These are phyloP conservation scores for Helicoverpa assulta DNA, from an alignment of 2,888 invertebrate genomes.

Conservation along the genomic window DNA sequence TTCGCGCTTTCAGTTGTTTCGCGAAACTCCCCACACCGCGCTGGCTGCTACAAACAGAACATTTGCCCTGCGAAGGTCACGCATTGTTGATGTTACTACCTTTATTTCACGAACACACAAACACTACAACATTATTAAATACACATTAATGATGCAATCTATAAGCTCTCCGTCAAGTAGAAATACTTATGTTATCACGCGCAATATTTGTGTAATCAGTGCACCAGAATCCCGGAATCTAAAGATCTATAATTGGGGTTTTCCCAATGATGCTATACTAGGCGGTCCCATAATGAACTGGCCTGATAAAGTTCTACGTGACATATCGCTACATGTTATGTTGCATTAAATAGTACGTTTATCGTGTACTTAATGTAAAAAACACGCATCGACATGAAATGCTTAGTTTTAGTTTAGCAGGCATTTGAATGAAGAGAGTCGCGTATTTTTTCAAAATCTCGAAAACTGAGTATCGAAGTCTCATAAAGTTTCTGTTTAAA, in stretches of 20 bases:
- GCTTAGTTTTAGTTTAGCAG: too few relatives aligned
- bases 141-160: too few relatives aligned
- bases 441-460: too few relatives aligned
- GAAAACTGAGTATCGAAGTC: too few relatives aligned
- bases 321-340: too few relatives aligned
- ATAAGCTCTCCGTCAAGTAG: background rate
- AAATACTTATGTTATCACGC: background rate
- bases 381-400: too few relatives aligned
- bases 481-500: too few relatives aligned
- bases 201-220: background rate
- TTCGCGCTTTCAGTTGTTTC: constrained; percentile 7
- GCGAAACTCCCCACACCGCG: constrained; percentile 1
- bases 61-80: background rate
- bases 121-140: background rate
- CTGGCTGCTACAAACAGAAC: constrained; percentile 3
- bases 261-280: background rate
- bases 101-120: background rate
- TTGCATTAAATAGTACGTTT: too few relatives aligned
- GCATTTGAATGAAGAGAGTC: too few relatives aligned
- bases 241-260: background rate
- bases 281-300: too few relatives aligned
- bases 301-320: too few relatives aligned
- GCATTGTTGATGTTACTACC: background rate
- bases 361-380: too few relatives aligned
- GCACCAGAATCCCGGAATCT: background rate